These are phyloP conservation scores for Botia almorhae DNA, from an alignment of 2,797 vertebrate genomes.

Conservation along the genomic window DNA sequence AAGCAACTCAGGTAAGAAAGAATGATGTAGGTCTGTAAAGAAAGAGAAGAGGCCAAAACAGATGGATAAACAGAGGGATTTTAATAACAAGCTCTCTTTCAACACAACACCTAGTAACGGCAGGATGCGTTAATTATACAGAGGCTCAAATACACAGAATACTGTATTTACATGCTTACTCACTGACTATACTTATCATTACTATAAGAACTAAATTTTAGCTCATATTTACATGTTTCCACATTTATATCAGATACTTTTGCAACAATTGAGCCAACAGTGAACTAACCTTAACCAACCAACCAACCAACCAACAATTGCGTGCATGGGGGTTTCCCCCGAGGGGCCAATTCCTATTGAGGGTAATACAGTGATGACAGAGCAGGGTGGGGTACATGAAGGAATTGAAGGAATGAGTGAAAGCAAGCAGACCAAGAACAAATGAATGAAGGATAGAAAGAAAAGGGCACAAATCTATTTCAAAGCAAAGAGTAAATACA, in stretches of 20 bases:
- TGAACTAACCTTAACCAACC: not conserved
- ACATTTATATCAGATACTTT: not conserved
- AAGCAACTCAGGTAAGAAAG: slow-evolving; percentile 5
- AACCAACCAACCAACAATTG: not conserved
- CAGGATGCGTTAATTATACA: slow-evolving; percentile 9
- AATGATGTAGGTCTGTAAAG: not conserved
- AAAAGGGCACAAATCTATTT: slow-evolving; percentile 15
- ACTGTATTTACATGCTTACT: not conserved
- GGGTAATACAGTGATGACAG: slow-evolving; percentile 27
- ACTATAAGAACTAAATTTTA: not conserved
- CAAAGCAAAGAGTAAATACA: slow-evolving; percentile 36
- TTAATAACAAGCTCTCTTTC: slow-evolving; percentile 31
- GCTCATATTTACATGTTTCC: not conserved
- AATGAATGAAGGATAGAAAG: slow-evolving; percentile 16
- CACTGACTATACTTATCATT: not conserved
- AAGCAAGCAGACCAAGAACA: slow-evolving; percentile 17
- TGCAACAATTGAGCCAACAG: not conserved
- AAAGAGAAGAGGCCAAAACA: not conserved
- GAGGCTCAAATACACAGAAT: not conserved
- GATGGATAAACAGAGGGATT: slow-evolving; percentile 13
- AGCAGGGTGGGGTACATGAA: slow-evolving; percentile 26
- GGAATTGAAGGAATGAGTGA: slow-evolving; percentile 31
- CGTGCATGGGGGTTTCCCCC: not conserved
- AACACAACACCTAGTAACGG: slow-evolving; percentile 3
- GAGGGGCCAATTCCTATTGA: slow-evolving; percentile 6